Conservation (phyloP, 2,888 invertebrate species). For the Orthosia cruda region DNA sequence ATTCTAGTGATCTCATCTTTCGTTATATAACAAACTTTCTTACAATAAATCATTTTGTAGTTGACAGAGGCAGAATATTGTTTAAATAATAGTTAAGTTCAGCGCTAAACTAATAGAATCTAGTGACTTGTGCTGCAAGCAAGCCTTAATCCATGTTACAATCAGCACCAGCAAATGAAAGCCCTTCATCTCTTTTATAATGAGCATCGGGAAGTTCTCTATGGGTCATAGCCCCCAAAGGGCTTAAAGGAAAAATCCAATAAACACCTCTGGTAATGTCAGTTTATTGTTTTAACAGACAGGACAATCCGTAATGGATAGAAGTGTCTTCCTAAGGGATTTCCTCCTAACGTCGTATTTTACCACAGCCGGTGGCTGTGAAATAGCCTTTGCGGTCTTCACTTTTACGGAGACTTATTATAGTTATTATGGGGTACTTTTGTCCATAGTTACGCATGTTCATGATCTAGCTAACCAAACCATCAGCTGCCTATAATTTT, state of each 20-base stretch:
- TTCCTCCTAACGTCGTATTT: conserved; percentile 1
- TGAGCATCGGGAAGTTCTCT: neutral
- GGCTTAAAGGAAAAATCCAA: neutral
- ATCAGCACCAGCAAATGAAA: neutral
- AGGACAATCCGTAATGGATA: conserved; percentile 30
- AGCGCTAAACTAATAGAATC: too few species aligned
- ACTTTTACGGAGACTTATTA: neutral
- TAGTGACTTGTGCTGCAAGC: too few species aligned
- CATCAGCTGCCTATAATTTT: too few species aligned
- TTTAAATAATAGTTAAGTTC: too few species aligned
- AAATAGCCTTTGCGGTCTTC: neutral
- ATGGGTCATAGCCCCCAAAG: neutral
- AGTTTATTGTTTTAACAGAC: conserved; percentile 28
- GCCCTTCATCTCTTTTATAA: neutral
- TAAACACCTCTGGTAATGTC: conserved; percentile 21
- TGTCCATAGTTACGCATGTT: neutral
- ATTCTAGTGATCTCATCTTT: neutral
- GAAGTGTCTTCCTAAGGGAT: conserved; percentile 16
- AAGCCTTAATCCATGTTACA: neutral
- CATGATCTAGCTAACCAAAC: neutral
- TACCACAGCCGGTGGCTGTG: conserved; percentile 7
- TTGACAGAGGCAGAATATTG: too few species aligned
- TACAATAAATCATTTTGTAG: too few species aligned
- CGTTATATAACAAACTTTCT: too few species aligned
- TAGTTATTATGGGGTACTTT: neutral